Evolutionary conservation across 2,113 vertebrate species (phyloP), one percentile per base, ranked within the genome.

Genomic region (Lethenteron camtschaticum): DNA sequence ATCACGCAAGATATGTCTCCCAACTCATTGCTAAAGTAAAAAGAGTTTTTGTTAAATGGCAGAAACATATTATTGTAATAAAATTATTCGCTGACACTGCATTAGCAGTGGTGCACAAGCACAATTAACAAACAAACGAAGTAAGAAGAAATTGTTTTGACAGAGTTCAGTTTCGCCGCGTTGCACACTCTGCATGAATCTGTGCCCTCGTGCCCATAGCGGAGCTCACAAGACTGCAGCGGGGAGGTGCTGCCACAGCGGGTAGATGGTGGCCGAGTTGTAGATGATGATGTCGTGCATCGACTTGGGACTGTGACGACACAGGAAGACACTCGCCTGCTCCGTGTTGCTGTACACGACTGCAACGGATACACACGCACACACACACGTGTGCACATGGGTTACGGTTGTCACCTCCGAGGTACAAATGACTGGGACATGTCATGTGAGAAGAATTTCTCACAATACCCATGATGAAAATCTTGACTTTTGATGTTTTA

Each of bases 191-290:
- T 66, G 60, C 14, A 2, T n/a, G 18, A n/a, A 8, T 18, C 69
- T 56, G 20, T 41, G 69, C 56, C 1, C 41, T 69, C 57, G 20
- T 56, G 10, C 69, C 56, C 55, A 56, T 56, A 41, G 55, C 58
- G 12, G 76, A 56, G n/a, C 74, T n/a, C 11, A 84, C 82, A 81
- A 81, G 71, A 84, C 75, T 12, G 81, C 81, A 8, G 81, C 78
- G 24, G 55, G 72, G 73, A 84, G 24, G 78, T 81, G 77, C 74
- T 75, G 79, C 82, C 82, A 84, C 73, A 83, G 79, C 0, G 80
- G 81, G 77, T 84, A 84, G 73, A 79, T 74, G 74, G 79, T 82
- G 70, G 82, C 78, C 7, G 81, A 83, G 10, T 78, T 72, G 78
- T 81, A 83, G 72, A 79, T 20, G 70, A 81, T 78, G 77, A 80